phyloP scores from a whole-genome alignment of 2,888 invertebrate species.

The Pseudococcus jackbeardsleyi region DNA sequence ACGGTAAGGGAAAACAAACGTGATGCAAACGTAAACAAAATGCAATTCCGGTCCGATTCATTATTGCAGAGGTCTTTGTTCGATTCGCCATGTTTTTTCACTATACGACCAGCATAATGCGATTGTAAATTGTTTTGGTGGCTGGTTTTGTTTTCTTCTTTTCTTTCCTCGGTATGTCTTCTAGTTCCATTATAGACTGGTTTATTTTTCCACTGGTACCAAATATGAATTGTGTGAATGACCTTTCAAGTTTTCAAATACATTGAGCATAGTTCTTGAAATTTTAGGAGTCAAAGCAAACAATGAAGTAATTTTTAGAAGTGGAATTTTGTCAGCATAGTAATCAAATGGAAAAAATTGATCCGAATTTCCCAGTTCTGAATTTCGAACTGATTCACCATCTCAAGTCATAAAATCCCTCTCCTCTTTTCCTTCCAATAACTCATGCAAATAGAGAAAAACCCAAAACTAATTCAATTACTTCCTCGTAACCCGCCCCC shows the following conservation, averaged over 20 bases:
- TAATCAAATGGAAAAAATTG: background rate
- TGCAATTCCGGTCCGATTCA: constrained; percentile 33
- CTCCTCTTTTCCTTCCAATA: background rate
- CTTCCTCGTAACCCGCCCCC: background rate
- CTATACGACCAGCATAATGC: background rate
- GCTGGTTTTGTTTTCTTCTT: constrained; percentile 2
- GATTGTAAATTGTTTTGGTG: background rate
- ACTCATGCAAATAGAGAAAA: background rate
- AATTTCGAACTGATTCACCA: background rate
- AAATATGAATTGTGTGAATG: background rate
- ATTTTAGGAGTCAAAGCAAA: background rate
- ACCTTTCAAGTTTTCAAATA: background rate
- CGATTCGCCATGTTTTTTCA: background rate
- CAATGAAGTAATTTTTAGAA: background rate
- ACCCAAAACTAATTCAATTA: background rate
- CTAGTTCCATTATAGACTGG: background rate
- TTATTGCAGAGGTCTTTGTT: background rate
- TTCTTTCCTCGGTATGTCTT: background rate
- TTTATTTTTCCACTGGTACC: background rate
- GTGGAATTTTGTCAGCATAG: background rate
- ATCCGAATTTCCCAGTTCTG: no score
- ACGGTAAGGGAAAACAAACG: constrained; percentile 10
- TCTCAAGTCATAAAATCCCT: background rate
- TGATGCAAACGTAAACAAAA: constrained; percentile 56
- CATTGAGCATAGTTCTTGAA: background rate